Conservation (phyloP, 2,113 vertebrate species). For the Myotis davidii region DNA sequence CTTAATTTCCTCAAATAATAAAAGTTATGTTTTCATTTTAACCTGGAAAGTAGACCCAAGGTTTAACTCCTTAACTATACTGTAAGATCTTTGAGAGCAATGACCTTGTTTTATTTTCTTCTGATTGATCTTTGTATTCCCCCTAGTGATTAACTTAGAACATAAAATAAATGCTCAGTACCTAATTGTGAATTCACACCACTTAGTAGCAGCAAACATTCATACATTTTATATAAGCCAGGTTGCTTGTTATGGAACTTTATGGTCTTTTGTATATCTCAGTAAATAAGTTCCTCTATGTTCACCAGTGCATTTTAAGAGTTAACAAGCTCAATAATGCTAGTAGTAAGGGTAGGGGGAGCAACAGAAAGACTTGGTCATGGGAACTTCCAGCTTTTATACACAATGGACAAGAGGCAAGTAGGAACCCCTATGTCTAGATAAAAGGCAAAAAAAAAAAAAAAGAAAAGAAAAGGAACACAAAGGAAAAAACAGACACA, state of each 20-base stretch:
- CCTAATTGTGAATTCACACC: not conserved
- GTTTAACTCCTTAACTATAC: not conserved
- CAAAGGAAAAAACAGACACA: not conserved
- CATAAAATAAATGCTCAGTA: not conserved
- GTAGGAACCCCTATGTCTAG: not conserved
- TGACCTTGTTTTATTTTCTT: not conserved
- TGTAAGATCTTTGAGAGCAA: not conserved
- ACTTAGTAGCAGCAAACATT: not conserved
- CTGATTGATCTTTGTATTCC: not conserved
- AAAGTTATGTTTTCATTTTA: not conserved
- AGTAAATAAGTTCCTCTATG: not conserved
- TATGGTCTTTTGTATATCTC: not conserved
- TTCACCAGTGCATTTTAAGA: not conserved
- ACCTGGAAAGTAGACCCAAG: not conserved
- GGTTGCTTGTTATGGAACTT: not conserved
- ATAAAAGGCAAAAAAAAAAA: not conserved
- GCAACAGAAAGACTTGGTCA: not conserved
- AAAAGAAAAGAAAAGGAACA: too few species aligned
- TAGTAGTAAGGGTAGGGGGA: accelerated
- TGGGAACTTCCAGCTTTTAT: not conserved
- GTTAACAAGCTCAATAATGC: not conserved
- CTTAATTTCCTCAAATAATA: not conserved
- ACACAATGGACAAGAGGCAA: not conserved
- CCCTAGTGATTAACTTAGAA: not conserved
- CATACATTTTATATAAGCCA: not conserved